Base-by-base conservation (phyloP, 2,797 vertebrate species). In the Cirrhinus mrigala region DNA sequence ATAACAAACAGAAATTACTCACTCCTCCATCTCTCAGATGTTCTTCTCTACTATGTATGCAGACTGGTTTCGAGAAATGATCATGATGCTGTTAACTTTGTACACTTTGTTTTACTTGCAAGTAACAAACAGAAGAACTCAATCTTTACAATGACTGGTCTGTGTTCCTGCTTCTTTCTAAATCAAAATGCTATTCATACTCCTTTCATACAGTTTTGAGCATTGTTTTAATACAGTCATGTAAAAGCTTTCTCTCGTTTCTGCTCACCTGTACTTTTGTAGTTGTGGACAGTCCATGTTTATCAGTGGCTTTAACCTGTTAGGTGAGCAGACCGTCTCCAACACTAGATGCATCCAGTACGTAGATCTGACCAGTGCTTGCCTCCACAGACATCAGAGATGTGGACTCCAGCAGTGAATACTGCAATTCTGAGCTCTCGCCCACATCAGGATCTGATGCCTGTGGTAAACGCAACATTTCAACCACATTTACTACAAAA, bases 361-460 rank as follows among this genome's bases (percentile, higher is more conserved):
- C 93, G 15, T 91, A 96, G 71, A 97, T 86, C 90, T 93, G 90
- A 62, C 96, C 96, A 0, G 95, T 94, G 2, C 90, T 89, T 64
- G 90, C 73, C 1, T 96, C 56, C 18, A 96, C 92, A n/a, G n/a
- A n/a, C n/a, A n/a, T n/a, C n/a, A n/a, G n/a, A n/a, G n/a, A n/a
- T n/a, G n/a, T n/a, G n/a, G n/a, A n/a, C n/a, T n/a, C n/a, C n/a
- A n/a, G n/a, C n/a, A n/a, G n/a, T n/a, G n/a, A n/a, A n/a, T n/a
- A n/a, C n/a, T n/a, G n/a, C n/a, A n/a, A n/a, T n/a, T n/a, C n/a
- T n/a, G n/a, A n/a, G n/a, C n/a, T n/a, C n/a, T n/a, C n/a, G n/a
- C n/a, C n/a, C n/a, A n/a, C n/a, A n/a, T n/a, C n/a, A n/a, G n/a
- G n/a, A n/a, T 96, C 95, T 56, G 70, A 90, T 7, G 96, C 96